Evolutionary conservation across 2,888 invertebrate genomes (phyloP).

Genomic region (Euproctis similis): DNA sequence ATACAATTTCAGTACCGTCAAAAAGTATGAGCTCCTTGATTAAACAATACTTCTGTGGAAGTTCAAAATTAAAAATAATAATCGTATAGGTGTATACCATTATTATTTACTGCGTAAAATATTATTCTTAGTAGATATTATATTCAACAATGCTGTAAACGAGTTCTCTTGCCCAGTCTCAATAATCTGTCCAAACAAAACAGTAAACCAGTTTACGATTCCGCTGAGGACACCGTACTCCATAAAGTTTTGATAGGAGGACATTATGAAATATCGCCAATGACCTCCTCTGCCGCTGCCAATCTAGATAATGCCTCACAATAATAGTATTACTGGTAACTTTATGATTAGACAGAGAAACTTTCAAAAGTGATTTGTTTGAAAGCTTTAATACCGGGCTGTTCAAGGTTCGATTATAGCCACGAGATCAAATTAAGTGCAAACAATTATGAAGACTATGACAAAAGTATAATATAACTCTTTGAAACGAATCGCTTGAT

Average conservation of each 20-base stretch:
- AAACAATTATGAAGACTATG: too few relatives aligned
- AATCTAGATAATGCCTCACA: slow-evolving; percentile 30
- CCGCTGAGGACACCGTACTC: slow-evolving; percentile 31
- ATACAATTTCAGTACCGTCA: too few relatives aligned
- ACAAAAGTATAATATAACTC: too few relatives aligned
- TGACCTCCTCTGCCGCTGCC: slow-evolving; percentile 20
- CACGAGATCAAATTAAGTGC: too few relatives aligned
- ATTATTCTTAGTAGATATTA: too few relatives aligned
- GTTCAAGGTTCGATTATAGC: slow-evolving; percentile 10
- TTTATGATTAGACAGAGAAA: slow-evolving; percentile 23
- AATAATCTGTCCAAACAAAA: slow-evolving; percentile 32
- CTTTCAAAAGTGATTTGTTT: slow-evolving; percentile 23
- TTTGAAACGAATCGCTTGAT: too few relatives aligned
- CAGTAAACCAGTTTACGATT: slow-evolving; percentile 49
- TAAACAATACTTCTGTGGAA: too few relatives aligned
- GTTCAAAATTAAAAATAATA: too few relatives aligned
- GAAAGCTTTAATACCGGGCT: slow-evolving; percentile 15
- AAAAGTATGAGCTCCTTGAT: too few relatives aligned
- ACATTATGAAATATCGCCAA: slow-evolving; percentile 35
- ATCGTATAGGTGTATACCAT: too few relatives aligned
- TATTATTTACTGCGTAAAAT: too few relatives aligned
- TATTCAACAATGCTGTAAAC: too few relatives aligned
- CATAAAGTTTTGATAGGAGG: slow-evolving; percentile 52
- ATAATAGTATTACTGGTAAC: slow-evolving; percentile 23
- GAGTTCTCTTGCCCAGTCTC: slow-evolving; percentile 5